phyloP scores from a whole-genome alignment of 2,888 invertebrate species.

The Anthophora plumipes region DNA sequence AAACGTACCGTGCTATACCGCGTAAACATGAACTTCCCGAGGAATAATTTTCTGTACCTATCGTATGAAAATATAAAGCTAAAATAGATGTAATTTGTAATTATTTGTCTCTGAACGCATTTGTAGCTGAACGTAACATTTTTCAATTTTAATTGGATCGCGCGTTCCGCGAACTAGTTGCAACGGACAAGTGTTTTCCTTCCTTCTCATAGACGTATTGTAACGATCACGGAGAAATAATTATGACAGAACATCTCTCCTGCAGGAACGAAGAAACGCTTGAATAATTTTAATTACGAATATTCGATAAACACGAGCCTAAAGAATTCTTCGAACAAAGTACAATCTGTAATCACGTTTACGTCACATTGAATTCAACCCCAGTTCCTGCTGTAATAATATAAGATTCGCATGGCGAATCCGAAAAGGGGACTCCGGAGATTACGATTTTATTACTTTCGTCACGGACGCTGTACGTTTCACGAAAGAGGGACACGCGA shows the following conservation, averaged over 20 bases:
- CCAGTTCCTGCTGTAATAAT: background rate
- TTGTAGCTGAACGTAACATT: too few relatives aligned
- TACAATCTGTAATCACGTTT: background rate
- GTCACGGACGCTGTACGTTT: conserved; percentile 4
- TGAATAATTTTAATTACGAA: background rate
- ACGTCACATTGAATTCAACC: background rate
- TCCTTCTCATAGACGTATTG: background rate
- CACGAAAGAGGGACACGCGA: background rate
- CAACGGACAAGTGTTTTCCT: background rate
- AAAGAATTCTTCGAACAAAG: background rate
- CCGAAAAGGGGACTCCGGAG: background rate
- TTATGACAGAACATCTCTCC: background rate
- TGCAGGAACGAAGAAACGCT: too few relatives aligned
- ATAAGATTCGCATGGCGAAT: conserved; percentile 7
- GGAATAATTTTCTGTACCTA: too few relatives aligned
- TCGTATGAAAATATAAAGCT: background rate
- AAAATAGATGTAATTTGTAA: background rate
- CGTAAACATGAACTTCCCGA: background rate
- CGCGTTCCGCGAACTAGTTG: background rate
- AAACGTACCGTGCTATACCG: background rate
- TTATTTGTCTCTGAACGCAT: too few relatives aligned
- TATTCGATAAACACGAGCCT: background rate
- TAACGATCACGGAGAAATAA: background rate
- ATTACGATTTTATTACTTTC: conserved; percentile 22
- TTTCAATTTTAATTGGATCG: background rate